These are phyloP conservation scores for Thunnus albacares DNA, from an alignment of 2,797 vertebrate genomes.

Conservation along the genomic window DNA sequence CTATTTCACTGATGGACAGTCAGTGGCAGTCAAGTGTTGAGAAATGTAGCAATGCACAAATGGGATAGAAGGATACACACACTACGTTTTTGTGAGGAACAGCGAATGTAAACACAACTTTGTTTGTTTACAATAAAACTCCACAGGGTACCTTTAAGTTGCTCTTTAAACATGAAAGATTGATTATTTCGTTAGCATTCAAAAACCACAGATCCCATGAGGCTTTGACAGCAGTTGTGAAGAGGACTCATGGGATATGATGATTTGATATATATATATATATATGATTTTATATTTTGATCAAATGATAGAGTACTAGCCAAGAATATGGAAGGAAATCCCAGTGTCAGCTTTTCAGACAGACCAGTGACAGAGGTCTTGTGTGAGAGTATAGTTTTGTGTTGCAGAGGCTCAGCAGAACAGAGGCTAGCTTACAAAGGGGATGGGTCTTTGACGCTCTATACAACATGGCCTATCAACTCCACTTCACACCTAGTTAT, in stretches of 20 bases:
- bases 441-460: background rate
- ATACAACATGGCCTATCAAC: constrained; percentile 1
- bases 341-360: constrained; percentile 13
- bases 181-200: background rate
- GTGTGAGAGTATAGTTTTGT: background rate
- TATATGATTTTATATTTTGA: background rate
- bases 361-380: background rate
- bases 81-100: too few species aligned
- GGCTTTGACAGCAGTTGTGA: background rate
- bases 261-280: too few species aligned
- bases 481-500: background rate
- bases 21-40: too few species aligned
- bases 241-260: background rate
- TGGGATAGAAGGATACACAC: too few species aligned
- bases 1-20: too few species aligned
- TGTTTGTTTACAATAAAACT: too few species aligned
- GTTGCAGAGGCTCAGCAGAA: background rate
- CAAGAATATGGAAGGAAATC: background rate
- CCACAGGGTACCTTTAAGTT: too few species aligned
- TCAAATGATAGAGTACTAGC: background rate
- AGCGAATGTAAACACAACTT: too few species aligned
- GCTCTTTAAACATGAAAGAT: too few species aligned
- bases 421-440: constrained; percentile 8
- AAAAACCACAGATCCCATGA: background rate
- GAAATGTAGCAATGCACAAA: too few species aligned